Conservation (phyloP, 2,888 invertebrate species). For the Sarcophaga variegata region DNA sequence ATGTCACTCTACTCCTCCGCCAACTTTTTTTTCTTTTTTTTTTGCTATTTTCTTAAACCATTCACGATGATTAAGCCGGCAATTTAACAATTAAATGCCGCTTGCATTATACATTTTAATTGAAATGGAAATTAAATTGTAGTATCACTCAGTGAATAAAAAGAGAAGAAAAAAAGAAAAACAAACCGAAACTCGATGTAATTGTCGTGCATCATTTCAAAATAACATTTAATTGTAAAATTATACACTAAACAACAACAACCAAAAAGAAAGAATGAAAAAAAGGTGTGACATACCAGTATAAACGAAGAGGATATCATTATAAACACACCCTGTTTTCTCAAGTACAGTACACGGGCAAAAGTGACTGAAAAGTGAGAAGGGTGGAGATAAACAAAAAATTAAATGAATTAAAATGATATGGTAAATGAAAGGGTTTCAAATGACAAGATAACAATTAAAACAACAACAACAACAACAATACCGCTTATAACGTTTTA, state of each 20-base stretch:
- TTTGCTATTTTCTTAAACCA: no score
- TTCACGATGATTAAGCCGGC: no score
- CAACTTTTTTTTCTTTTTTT: no score
- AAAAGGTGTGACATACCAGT: conserved; percentile 39
- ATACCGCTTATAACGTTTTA: neutral
- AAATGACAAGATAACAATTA: conserved; percentile 38
- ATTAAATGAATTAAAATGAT: conserved; percentile 21
- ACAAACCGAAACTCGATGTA: neutral
- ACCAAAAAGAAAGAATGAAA: neutral
- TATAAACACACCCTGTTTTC: conserved; percentile 35
- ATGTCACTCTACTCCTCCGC: no score
- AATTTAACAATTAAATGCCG: neutral
- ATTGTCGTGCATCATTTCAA: conserved; percentile 19
- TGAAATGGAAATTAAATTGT: conserved; percentile 13
- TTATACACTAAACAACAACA: conserved; percentile 20
- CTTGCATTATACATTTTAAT: conserved; percentile 22
- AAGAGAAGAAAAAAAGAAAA: no score
- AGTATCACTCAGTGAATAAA: no score
- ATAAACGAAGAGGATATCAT: neutral
- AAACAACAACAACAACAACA: neutral
- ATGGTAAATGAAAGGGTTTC: conserved; percentile 55
- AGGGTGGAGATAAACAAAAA: neutral
- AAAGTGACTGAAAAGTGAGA: neutral
- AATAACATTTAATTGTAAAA: conserved; percentile 56
- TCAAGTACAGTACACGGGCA: neutral